These are phyloP conservation scores for Gobiocypris rarus DNA, from an alignment of 2,113 vertebrate species.

Conservation along the genomic window DNA sequence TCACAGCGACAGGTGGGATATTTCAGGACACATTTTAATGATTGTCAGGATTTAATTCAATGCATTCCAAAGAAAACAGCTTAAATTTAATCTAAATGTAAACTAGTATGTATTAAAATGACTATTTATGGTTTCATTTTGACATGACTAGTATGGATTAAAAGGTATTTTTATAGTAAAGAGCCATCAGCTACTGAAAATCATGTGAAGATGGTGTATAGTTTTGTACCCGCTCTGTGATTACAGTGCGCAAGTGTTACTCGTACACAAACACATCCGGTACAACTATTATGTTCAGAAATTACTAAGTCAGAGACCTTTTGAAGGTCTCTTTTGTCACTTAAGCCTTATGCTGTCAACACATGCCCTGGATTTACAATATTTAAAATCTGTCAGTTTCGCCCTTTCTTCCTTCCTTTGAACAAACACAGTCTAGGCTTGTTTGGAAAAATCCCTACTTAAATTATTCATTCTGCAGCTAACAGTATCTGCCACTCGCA, in stretches of 20 bases:
- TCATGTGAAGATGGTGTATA: neutral
- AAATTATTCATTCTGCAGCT: constrained; percentile 12
- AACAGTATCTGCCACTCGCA: neutral
- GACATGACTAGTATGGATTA: neutral
- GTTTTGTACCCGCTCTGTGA: constrained; percentile 13
- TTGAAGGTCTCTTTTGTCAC: constrained; percentile 40
- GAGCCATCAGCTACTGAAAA: neutral
- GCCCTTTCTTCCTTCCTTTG: neutral
- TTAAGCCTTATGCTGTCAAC: neutral
- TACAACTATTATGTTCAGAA: constrained; percentile 20
- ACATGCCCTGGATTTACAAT: constrained; percentile 31
- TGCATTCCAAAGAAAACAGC: neutral
- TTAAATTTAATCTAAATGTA: constrained; percentile 14
- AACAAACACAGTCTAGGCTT: neutral
- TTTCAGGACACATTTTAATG: neutral
- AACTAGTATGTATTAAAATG: neutral
- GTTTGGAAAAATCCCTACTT: constrained; percentile 26
- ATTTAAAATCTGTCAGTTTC: constrained; percentile 32
- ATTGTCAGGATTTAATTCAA: neutral
- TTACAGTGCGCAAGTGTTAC: neutral
- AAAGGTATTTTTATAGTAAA: neutral
- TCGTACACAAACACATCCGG: neutral
- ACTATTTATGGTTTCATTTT: too few species aligned
- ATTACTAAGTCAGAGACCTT: constrained; percentile 5
- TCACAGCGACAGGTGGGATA: neutral